A percentile compares a stretch with the other conserved stretches of the same genome.
These are phyloP conservation scores for Dryadula phaetusa DNA, from an alignment of 2,888 invertebrate genomes.

Conservation along the genomic window DNA sequence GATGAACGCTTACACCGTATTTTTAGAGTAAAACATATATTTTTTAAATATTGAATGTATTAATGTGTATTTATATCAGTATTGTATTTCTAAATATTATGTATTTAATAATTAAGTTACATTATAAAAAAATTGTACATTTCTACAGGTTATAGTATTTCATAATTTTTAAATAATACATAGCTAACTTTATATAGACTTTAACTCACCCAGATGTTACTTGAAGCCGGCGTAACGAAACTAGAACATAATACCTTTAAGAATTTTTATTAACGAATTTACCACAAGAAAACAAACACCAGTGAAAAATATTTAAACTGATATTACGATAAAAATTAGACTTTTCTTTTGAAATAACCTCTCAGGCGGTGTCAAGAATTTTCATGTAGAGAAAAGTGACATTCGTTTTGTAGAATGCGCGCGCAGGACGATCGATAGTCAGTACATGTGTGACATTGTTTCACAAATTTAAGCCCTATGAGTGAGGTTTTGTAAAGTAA, in stretches of 20 bases:
- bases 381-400: conserved; percentile 60
- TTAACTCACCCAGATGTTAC: conserved; percentile 34
- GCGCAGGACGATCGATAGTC: conserved; percentile 71
- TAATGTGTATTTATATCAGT: too few species aligned
- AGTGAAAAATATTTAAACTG: conserved; percentile 10
- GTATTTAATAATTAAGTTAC: too few species aligned
- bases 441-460: conserved; percentile 23
- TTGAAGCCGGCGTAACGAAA: conserved; percentile 24
- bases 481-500: background rate
- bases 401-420: conserved; percentile 61
- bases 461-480: conserved; percentile 29
- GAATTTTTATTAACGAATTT: background rate
- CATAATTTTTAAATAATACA: background rate
- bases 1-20: too few species aligned
- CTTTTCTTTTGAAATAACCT: conserved; percentile 56
- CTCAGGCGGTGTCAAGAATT: conserved; percentile 54
- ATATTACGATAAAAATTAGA: conserved; percentile 9
- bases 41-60: too few species aligned
- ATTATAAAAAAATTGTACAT: too few species aligned
- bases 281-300: background rate
- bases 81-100: too few species aligned
- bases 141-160: too few species aligned
- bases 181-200: background rate
- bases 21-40: too few species aligned
- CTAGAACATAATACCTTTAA: conserved; percentile 26